Evolutionary conservation across 2,888 invertebrate species (phyloP), one percentile per base, ranked within the genome.

Genomic region (Sussaba pulchella): DNA sequence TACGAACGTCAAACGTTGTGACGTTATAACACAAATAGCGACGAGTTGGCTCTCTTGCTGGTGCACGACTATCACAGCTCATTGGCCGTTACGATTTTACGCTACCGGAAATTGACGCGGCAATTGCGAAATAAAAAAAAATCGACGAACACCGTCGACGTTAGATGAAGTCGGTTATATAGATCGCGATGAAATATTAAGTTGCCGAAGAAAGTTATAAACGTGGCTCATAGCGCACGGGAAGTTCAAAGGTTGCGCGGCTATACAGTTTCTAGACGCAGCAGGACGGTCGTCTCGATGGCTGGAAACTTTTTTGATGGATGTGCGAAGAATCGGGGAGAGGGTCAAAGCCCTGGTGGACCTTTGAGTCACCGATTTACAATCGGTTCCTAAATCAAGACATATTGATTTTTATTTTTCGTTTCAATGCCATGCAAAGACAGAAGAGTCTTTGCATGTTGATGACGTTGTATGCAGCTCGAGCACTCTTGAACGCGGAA

Each of bases 201-300:
- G 47, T 45, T 66, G 57, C 59, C 66, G 66, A 66, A 74, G 45
- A 69, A 54, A 71, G 45, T 64, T 54, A 47, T 76, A 71, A 79
- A 66, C 59, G 52, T 75, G 64, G 61, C n/a, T 21, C 36, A 36
- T 36, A 52, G 50, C 43, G 45, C 47, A 24, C 21, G 47, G 21
- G 10, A 24, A 47, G 50, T 67, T 47, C 66, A 50, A 63, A 72
- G 69, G 21, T 63, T 76, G 3, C 54, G 26, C 14, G n/a, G n/a
- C n/a, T n/a, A n/a, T n/a, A 31, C 31, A 31, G 31, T 2, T 31
- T 31, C 31, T 31, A 6, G 31, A 31, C n/a, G n/a, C n/a, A n/a
- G n/a, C n/a, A n/a, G n/a, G n/a, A n/a, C n/a, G n/a, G n/a, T n/a
- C n/a, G n/a, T n/a, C n/a, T n/a, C n/a, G n/a, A n/a, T n/a, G n/a